Conservation (phyloP, 1,140 invertebrate genomes). For the Cyphomyrmex costatus region DNA sequence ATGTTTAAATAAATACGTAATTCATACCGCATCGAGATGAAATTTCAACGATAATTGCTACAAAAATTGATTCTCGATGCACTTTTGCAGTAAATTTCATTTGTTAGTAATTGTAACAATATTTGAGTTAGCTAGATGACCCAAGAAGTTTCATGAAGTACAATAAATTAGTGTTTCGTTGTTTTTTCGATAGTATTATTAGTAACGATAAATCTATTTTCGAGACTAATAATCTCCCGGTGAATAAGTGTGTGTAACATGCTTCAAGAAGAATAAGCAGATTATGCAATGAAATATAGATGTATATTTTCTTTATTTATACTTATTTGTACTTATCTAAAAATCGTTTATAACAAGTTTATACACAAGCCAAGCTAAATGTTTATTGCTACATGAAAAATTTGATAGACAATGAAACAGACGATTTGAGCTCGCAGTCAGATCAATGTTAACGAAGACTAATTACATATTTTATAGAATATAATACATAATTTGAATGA, state of each 20-base stretch:
- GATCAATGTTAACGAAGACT: too few species aligned
- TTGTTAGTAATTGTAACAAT: neutral
- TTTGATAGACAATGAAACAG: too few species aligned
- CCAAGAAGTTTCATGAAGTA: neutral
- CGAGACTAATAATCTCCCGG: neutral
- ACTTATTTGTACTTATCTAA: too few species aligned
- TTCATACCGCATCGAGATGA: neutral
- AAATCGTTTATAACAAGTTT: too few species aligned
- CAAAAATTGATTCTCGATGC: constrained; percentile 4
- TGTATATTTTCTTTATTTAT: neutral
- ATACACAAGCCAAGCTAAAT: too few species aligned
- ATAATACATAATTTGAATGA: too few species aligned
- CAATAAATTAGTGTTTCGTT: neutral
- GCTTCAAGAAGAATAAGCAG: too few species aligned
- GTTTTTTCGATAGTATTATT: neutral
- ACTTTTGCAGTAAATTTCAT: neutral
- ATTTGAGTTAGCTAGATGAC: neutral
- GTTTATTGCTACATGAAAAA: too few species aligned
- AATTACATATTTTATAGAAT: too few species aligned
- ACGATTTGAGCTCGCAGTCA: too few species aligned
- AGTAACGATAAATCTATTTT: neutral
- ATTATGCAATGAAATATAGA: neutral
- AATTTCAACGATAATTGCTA: neutral
- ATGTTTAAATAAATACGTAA: neutral
- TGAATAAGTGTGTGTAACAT: too few species aligned